Base-by-base conservation (phyloP, 2,888 invertebrate genomes). In the Nymphalis polychloros region DNA sequence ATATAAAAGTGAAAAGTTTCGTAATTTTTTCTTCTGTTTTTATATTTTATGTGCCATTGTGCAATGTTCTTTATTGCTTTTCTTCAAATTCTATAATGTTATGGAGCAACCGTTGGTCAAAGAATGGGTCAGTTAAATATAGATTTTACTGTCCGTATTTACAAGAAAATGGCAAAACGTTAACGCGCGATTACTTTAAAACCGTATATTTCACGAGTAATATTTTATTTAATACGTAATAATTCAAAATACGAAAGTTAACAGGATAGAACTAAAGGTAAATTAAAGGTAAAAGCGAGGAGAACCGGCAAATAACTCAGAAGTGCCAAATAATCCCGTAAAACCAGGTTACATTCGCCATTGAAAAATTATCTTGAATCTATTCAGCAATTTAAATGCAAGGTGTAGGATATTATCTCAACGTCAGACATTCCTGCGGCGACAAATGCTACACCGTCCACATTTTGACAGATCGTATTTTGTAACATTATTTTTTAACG, bases 71-170 rank as follows among this genome's bases (percentile, higher is more conserved):
- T 86, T 85, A 84, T 85, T 80, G 79, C 77, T 77, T 83, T 57
- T 86, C 86, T 82, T 79, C 77, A 81, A 83, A 87, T 83, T 78
- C 80, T 79, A 78, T 78, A 74, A 77, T 80, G 79, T 82, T 80
- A 81, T 80, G 78, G 79, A 75, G 78, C 76, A 76, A 76, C 77
- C 79, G 78, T 76, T 83, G 83, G 83, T 83, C 79, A 82, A 77
- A 86, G 85, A 88, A 87, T 89, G 81, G 88, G 89, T 89, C 89
- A 86, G 73, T 73, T 83, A 81, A 81, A 88, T 89, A 89, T 89
- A 89, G 86, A 82, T 74, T 76, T 77, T 87, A 87, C 86, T 86
- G 84, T 85, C 83, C 79, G 84, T 84, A 74, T 87, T 86, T 86
- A 84, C 88, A 84, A 86, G 83, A 82, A 88, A 84, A 84, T 52